Evolutionary conservation across 2,888 invertebrate genomes (phyloP).

Genomic region (Platerodrilus igneus): DNA sequence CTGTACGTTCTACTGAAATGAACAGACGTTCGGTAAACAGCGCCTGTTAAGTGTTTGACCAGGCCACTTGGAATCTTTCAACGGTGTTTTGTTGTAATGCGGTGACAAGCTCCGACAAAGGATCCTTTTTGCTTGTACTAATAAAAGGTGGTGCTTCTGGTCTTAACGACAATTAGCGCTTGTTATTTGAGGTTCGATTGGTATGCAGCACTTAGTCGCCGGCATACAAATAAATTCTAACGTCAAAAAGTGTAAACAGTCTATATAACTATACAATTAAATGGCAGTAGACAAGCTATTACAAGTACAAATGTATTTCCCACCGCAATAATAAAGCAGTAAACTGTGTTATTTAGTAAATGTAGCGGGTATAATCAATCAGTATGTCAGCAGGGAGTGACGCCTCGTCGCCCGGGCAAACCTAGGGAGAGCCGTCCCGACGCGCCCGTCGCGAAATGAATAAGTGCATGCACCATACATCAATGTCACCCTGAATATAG

Average conservation of each 20-base stretch:
- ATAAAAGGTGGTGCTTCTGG: constrained; percentile 31
- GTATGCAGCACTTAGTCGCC: constrained; percentile 19
- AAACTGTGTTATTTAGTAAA: constrained; percentile 47
- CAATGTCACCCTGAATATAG: constrained; percentile 49
- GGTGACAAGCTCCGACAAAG: constrained; percentile 32
- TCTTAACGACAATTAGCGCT: constrained; percentile 35
- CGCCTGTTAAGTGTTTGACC: constrained; percentile 24
- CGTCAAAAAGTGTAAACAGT: constrained; percentile 1
- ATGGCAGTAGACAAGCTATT: constrained; percentile 12
- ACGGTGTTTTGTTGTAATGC: constrained; percentile 34
- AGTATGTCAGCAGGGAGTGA: constrained; percentile 45
- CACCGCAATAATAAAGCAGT: constrained; percentile 44
- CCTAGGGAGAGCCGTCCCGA: constrained; percentile 40
- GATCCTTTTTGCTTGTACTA: constrained; percentile 28
- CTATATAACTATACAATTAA: constrained; percentile 7
- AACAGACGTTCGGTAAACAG: constrained; percentile 22
- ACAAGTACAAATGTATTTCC: constrained; percentile 31
- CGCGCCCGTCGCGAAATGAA: constrained; percentile 45
- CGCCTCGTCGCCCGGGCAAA: constrained; percentile 38
- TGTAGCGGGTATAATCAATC: constrained; percentile 47
- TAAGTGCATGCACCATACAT: constrained; percentile 50
- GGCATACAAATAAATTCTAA: constrained; percentile 10
- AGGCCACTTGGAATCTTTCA: constrained; percentile 29
- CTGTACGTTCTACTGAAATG: constrained; percentile 22
- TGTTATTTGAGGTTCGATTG: constrained; percentile 24